Base-by-base conservation (phyloP, 2,797 vertebrate genomes). In the Holocentrus rufus region DNA sequence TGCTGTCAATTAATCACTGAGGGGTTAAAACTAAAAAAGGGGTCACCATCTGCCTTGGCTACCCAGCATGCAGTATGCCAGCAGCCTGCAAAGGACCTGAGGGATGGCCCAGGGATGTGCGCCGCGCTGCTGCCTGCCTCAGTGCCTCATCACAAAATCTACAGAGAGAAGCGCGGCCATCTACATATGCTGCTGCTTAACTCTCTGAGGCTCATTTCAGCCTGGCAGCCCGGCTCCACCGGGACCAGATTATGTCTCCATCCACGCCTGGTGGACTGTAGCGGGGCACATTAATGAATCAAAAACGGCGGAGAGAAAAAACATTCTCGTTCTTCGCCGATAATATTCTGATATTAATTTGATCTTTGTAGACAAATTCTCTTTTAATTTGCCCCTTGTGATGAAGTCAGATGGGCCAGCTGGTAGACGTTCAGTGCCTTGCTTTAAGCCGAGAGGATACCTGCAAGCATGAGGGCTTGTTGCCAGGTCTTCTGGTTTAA, bases 1-100 rank as follows among this genome's bases (percentile, higher is more conserved):
- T 71, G 62, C 53, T 30, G 30, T 69, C 65, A 72, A 82, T 76
- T 42, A 77, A 67, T 82, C 76, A 80, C 75, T 49, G 42, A 82
- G 8, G 50, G 57, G 60, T 78, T 79, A 82, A 86, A 86, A 62
- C 23, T 69, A 84, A 69, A 69, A 80, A 87, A 66, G 63, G 65
- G 64, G 81, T 83, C 81, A 86, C 88, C 89, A 90, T 92, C 86
- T 90, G 88, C 72, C 87, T 69, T 73, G 68, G 61, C 73, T 72
- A 58, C 68, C 56, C 74, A 80, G 64, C 66, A 72, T 78, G 63
- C 69, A 66, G 60, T 30, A 66, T 60, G 74, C 63, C 67, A 79
- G 63, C 61, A 76, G 71, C 65, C 72, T 77, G 71, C 73, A 34
- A 65, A 42, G 52, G 70, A 80, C 83, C 86, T 72, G 56, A 65